Evolutionary conservation across 2,113 vertebrate species (phyloP), one percentile per base, ranked within the genome.

Genomic region (Phoenicopterus ruber): DNA sequence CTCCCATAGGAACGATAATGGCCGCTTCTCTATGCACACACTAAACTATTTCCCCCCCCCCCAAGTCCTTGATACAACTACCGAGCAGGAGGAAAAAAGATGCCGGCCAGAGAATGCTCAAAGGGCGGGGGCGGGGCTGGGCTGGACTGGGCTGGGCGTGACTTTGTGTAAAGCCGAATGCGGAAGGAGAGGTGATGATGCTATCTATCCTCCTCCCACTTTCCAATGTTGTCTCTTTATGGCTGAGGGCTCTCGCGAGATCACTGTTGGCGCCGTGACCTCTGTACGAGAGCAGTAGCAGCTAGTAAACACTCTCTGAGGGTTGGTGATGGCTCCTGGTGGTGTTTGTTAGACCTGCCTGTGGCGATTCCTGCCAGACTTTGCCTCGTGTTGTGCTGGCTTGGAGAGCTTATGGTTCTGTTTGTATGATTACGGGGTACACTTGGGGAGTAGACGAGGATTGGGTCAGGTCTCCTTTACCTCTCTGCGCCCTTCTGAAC

Each of bases 221-320:
- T 42, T 36, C 24, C 12, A 34, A 17, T 31, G 28, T 55, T 38
- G 86, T 81, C 62, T 87, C 78, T 89, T 89, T 77, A 82, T 7
- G 38, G 38, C 86, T 40, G 81, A 49, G 73, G 24, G 54, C 38
- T 96, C 90, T 93, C 83, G 80, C 83, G 90, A 98, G 97, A 98
- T 91, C 69, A 16, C 54, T 86, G 3, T 98, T 98, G 97, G 97
- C 91, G 91, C 97, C 94, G 95, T 97, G 97, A 98, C 96, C 97
- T 97, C 97, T 96, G 96, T 98, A 97, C 94, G 96, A 97, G 97
- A 97, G 95, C 90, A 36, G 57, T 65, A 66, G 93, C 82, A 74
- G 69, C 92, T 91, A 97, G 97, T 98, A 97, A 98, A 97, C 93
- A 97, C 69, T 93, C 47, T 32, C 97, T 76, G 90, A 89, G 32